These are phyloP conservation scores for Pycnonotus jocosus DNA, from an alignment of 2,113 vertebrate species.

Conservation along the genomic window DNA sequence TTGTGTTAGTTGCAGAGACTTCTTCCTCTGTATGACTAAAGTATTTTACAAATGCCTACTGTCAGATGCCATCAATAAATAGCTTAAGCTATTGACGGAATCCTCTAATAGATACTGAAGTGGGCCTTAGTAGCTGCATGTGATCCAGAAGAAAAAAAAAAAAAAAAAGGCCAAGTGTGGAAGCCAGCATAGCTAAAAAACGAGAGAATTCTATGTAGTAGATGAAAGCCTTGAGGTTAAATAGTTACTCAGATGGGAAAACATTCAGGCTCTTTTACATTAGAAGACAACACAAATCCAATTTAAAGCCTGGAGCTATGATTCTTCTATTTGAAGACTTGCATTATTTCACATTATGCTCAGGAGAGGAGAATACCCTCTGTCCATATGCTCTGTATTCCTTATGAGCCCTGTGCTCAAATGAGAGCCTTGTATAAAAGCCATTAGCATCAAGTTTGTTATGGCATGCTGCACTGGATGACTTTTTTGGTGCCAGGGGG, in stretches of 20 bases:
- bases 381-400: background rate
- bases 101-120: background rate
- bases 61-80: background rate
- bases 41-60: background rate
- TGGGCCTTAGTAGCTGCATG: background rate
- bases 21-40: background rate
- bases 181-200: background rate
- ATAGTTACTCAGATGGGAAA: background rate
- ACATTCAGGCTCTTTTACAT: background rate
- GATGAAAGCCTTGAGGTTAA: background rate
- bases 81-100: background rate
- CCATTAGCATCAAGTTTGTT: background rate
- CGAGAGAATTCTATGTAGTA: background rate
- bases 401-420: background rate
- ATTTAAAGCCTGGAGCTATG: background rate
- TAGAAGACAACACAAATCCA: background rate
- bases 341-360: background rate
- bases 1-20: background rate
- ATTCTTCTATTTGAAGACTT: background rate
- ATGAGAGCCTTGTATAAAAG: background rate
- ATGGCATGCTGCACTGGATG: background rate
- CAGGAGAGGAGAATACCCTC: background rate
- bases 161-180: background rate
- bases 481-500: background rate
- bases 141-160: background rate